These are phyloP conservation scores for Drosophila paulistorum DNA, from an alignment of 1,140 invertebrate genomes.

Conservation along the genomic window DNA sequence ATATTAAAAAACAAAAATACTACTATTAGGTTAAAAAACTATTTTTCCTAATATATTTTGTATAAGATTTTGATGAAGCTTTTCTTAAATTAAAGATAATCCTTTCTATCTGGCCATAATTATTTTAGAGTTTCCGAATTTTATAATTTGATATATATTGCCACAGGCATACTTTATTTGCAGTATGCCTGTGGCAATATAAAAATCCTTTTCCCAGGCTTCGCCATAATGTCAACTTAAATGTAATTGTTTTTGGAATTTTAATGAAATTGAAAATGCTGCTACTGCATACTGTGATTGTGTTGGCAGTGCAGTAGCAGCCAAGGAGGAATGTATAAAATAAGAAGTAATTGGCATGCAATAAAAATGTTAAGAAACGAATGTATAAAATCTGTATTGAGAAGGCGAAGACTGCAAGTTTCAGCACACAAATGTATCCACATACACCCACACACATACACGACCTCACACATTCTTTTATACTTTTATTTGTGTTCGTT, in stretches of 20 bases:
- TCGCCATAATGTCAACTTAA: slow-evolving; percentile 50
- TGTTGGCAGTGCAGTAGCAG: slow-evolving; percentile 36
- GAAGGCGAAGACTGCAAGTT: neutral
- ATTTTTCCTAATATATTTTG: no score
- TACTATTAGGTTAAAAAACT: no score
- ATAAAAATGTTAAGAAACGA: slow-evolving; percentile 55
- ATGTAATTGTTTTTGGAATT: slow-evolving; percentile 54
- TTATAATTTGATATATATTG: neutral
- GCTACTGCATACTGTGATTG: neutral
- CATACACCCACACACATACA: slow-evolving; percentile 12
- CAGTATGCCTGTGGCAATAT: neutral
- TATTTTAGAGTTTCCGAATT: no score
- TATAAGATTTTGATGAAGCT: no score
- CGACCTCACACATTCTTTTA: slow-evolving; percentile 21
- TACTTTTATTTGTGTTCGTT: slow-evolving; percentile 21
- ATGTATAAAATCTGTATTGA: slow-evolving; percentile 32
- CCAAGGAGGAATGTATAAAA: slow-evolving; percentile 40
- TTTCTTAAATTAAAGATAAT: no score
- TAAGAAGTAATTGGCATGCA: slow-evolving; percentile 77
- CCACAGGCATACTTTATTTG: no score
- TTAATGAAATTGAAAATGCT: slow-evolving; percentile 72
- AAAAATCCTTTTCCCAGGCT: slow-evolving; percentile 4
- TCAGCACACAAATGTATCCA: neutral
- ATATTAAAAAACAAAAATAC: no score
- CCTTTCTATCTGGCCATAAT: no score